Percentiles rank a stretch among this genome's conserved stretches.
phyloP scores from a whole-genome alignment of 2,797 vertebrate genomes.

The Anguilla anguilla region DNA sequence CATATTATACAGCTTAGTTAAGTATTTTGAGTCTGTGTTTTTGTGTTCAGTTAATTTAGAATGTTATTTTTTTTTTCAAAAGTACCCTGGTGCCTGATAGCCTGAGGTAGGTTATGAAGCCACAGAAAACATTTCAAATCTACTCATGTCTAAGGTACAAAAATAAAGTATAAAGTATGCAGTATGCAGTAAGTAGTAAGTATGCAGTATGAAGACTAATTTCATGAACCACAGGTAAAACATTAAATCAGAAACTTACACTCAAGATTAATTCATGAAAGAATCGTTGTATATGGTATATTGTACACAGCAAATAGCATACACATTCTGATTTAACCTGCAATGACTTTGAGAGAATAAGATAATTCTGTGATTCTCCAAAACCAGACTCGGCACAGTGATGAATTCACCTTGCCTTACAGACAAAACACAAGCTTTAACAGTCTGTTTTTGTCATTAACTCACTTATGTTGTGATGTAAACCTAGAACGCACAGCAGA shows the following conservation, averaged over 20 bases:
- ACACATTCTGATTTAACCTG: background rate
- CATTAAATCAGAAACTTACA: background rate
- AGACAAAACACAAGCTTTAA: background rate
- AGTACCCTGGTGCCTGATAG: background rate
- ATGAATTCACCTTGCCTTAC: background rate
- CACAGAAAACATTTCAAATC: background rate
- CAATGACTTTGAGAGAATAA: background rate
- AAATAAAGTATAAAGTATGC: background rate
- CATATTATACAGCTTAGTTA: conserved; percentile 2
- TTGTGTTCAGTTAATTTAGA: background rate
- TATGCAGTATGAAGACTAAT: background rate
- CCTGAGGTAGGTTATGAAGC: background rate
- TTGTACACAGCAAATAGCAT: background rate
- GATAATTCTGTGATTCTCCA: background rate
- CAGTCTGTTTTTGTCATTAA: background rate
- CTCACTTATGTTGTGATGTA: background rate
- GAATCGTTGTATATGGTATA: background rate
- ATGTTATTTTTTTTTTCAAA: background rate
- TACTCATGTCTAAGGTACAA: background rate
- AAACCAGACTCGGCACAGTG: background rate
- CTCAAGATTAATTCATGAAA: background rate
- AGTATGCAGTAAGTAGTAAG: background rate
- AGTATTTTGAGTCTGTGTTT: background rate
- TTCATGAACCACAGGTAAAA: too few relatives aligned
- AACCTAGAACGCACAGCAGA: background rate